Conservation (phyloP, 2,113 vertebrate genomes). For the Phrynocephalus versicolor region DNA sequence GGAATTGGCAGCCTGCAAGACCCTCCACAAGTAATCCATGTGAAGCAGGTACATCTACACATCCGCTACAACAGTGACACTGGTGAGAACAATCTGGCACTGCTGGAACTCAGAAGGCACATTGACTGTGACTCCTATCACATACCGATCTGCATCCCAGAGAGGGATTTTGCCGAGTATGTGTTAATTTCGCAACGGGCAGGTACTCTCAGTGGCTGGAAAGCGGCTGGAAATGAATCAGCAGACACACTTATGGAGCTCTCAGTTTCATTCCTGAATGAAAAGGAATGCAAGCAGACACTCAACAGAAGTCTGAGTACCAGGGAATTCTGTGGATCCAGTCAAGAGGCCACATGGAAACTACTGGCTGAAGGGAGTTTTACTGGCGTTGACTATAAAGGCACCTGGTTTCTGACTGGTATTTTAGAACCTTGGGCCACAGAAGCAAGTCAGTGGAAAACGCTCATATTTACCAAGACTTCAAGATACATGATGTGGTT, state of each 20-base stretch:
- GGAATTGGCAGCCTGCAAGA: slow-evolving; percentile 24
- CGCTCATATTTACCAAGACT: slow-evolving; percentile 81
- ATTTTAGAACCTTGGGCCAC: slow-evolving; percentile 68
- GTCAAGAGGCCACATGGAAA: accelerated
- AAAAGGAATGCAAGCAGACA: slow-evolving; percentile 73
- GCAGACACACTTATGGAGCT: background rate
- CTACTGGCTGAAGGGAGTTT: slow-evolving; percentile 73
- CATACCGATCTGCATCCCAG: slow-evolving; percentile 82
- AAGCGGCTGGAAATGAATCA: background rate
- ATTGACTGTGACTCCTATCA: slow-evolving; percentile 65
- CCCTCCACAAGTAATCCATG: background rate
- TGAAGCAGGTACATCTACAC: slow-evolving; percentile 71
- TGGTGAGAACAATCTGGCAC: slow-evolving; percentile 77
- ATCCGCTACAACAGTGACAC: slow-evolving; percentile 58
- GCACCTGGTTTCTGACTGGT: slow-evolving; percentile 86
- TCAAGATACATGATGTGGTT: slow-evolving; percentile 87
- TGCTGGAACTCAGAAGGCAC: slow-evolving; percentile 74
- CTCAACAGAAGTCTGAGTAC: slow-evolving; percentile 81
- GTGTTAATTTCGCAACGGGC: slow-evolving; percentile 76
- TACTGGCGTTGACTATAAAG: slow-evolving; percentile 73
- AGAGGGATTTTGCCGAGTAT: slow-evolving; percentile 86
- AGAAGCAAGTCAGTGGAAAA: slow-evolving; percentile 34
- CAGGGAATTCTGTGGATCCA: slow-evolving; percentile 84
- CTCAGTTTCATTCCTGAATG: slow-evolving; percentile 64
- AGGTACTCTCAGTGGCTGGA: slow-evolving; percentile 67